Percentiles rank a stretch among this genome's conserved stretches.
These are phyloP conservation scores for Momotus momota DNA, from an alignment of 2,797 vertebrate genomes.

Conservation along the genomic window DNA sequence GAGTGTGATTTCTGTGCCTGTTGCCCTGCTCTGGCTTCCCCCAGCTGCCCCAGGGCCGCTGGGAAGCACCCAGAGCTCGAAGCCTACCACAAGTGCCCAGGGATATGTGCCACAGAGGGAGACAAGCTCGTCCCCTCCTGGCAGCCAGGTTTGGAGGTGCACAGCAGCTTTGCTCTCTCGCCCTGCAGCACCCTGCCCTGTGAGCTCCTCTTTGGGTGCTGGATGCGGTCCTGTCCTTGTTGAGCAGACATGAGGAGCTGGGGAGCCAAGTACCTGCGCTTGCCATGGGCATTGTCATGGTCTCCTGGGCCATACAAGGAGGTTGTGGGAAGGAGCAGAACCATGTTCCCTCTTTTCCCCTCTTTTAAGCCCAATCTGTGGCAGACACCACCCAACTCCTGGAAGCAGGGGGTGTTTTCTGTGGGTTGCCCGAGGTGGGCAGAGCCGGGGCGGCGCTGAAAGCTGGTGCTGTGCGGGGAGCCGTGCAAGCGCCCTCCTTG, in stretches of 20 bases:
- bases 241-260: not conserved
- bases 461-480: not conserved
- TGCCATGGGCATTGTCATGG: fast-evolving
- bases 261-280: not conserved
- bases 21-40: not conserved
- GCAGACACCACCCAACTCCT: not conserved
- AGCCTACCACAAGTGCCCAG: not conserved
- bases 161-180: not conserved
- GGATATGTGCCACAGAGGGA: not conserved
- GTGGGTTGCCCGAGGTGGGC: not conserved
- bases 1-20: not conserved
- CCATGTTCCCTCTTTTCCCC: not conserved
- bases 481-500: fast-evolving
- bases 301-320: not conserved
- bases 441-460: not conserved
- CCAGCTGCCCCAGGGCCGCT: not conserved
- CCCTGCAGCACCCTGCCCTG: not conserved
- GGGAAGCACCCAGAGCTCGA: not conserved
- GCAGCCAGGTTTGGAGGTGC: not conserved
- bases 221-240: fast-evolving
- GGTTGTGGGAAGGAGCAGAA: not conserved
- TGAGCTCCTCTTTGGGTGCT: not conserved
- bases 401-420: fast-evolving
- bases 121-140: not conserved
- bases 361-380: fast-evolving